These are phyloP conservation scores for Meghimatium bilineatum DNA, from an alignment of 2,888 invertebrate species.

Conservation along the genomic window DNA sequence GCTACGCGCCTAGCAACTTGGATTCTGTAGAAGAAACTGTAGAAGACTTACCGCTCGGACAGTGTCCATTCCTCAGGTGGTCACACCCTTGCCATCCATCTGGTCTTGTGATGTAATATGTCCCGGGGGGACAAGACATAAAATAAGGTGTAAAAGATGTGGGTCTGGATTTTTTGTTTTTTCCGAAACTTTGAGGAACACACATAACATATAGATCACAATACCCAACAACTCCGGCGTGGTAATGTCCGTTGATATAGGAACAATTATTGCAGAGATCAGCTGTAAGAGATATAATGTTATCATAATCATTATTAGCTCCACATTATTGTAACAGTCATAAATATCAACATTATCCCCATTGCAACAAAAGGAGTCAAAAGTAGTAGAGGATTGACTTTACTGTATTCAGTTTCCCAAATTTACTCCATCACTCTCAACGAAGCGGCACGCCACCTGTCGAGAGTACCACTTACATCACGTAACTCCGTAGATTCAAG, in stretches of 20 bases:
- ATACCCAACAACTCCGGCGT: slow-evolving; percentile 47
- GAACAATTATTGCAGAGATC: slow-evolving; percentile 52
- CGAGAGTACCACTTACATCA: no score
- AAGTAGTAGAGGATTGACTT: no score
- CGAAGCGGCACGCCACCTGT: no score
- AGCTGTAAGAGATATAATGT: slow-evolving; percentile 22
- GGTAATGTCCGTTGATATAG: slow-evolving; percentile 50
- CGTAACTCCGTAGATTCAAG: no score
- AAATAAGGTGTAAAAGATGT: slow-evolving; percentile 26
- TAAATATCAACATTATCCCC: no score
- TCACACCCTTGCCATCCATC: slow-evolving; percentile 44
- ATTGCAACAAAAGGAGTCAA: no score
- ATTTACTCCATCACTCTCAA: no score
- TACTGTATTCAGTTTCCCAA: no score
- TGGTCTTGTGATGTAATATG: slow-evolving; percentile 42
- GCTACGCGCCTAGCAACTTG: no score
- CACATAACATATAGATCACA: slow-evolving; percentile 54
- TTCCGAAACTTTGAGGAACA: background rate
- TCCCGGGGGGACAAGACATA: slow-evolving; percentile 49
- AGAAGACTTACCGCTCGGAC: slow-evolving; percentile 37
- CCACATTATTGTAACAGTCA: no score
- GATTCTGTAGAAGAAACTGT: background rate
- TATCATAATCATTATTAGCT: no score
- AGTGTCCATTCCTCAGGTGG: slow-evolving; percentile 26
- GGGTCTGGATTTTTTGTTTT: background rate